Evolutionary conservation across 2,797 vertebrate species (phyloP), one percentile per base, ranked within the genome.

Genomic region (Oreochromis grahami): DNA sequence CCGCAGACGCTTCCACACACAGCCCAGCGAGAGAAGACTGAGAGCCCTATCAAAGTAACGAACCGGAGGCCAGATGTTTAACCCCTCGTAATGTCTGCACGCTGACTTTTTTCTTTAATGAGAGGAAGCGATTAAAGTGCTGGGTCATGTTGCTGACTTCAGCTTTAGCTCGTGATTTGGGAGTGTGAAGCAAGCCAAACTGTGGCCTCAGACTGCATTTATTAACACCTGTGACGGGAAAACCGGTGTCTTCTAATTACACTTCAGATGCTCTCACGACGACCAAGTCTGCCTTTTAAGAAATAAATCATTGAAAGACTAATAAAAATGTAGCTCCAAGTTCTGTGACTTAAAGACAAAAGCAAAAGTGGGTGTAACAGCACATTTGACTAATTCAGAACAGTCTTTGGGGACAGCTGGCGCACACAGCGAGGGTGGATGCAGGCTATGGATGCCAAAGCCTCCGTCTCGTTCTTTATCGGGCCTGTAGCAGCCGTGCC

Each of bases 121-220:
- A 93, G 86, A 89, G 93, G 93, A 95, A 94, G 92, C 48, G 76
- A 90, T 92, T 90, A 91, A 88, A 91, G 48, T 89, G 87, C 86
- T 74, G 78, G 82, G 85, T 93, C 89, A 88, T 55, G 81, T 17
- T 86, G 90, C 84, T 92, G 88, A 90, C 85, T 88, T 68, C 83
- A 86, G 88, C 77, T 68, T 74, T 74, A 21, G 45, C 60, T 74
- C 15, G 11, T 14, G 56, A 80, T 79, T 82, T 14, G 45, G 50
- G 38, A 78, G 84, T 70, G 45, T 13, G 26, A 79, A 34, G 41
- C 52, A 55, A 65, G 60, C 55, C 19, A 38, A 52, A 32, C 38
- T 11, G 58, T 11, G 76, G 36, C 21, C 50, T 70, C 3, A 58
- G 45, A 65, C 34, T 14, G 38, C 38, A 41, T 77, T 83, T 77